These are phyloP conservation scores for Papilio machaon DNA, from an alignment of 1,140 invertebrate species.

Conservation along the genomic window DNA sequence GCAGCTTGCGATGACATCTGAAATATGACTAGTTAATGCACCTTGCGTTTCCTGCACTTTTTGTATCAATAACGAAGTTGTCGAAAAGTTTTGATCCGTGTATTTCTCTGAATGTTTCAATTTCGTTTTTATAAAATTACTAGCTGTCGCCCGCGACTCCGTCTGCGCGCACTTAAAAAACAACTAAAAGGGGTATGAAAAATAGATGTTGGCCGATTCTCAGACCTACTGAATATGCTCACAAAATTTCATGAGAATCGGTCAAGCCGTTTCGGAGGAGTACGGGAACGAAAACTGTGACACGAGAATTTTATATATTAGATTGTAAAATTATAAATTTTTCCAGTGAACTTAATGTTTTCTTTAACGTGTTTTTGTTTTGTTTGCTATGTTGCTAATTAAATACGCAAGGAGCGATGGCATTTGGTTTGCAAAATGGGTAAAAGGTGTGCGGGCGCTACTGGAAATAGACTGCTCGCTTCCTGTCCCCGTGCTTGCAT, in stretches of 20 bases:
- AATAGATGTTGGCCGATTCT: no score
- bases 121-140: background rate
- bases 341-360: background rate
- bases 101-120: background rate
- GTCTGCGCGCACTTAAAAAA: no score
- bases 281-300: no score
- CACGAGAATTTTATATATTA: no score
- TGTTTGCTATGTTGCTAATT: constrained; percentile 6
- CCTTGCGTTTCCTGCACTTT: background rate
- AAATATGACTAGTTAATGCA: constrained; percentile 2
- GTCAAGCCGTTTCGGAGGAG: no score
- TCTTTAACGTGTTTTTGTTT: background rate
- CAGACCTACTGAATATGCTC: no score
- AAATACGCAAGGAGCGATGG: constrained; percentile 22
- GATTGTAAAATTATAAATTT: no score
- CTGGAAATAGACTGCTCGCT: constrained; percentile 20
- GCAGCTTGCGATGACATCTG: constrained; percentile 21
- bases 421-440: constrained; percentile 20
- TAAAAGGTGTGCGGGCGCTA: constrained; percentile 26
- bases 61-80: background rate
- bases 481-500: constrained; percentile 5
- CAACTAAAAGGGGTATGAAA: no score
- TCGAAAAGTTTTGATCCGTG: background rate
- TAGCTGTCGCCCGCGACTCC: no score
- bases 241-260: no score